Evolutionary conservation across 2,888 invertebrate species (phyloP).

Genomic region (Scelioninae gen. 1): DNA sequence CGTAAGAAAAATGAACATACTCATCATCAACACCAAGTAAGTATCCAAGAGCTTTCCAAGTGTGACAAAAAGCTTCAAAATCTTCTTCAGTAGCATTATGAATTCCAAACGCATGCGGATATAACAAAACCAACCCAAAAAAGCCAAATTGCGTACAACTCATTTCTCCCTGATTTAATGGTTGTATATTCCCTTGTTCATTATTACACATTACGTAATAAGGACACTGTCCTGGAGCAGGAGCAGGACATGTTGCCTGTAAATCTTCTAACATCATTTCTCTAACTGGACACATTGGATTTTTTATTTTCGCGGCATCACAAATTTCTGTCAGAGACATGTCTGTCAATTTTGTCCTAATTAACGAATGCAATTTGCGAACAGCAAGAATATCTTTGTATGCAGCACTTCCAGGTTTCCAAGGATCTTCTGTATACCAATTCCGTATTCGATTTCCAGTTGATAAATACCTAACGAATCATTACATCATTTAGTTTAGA

Average conservation of each 20-base stretch:
- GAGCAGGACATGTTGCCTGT: constrained; percentile 70
- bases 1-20: constrained; percentile 71
- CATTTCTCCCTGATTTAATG: constrained; percentile 86
- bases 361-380: constrained; percentile 82
- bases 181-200: neutral
- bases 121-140: constrained; percentile 84
- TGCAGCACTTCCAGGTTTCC: constrained; percentile 83
- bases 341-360: constrained; percentile 77
- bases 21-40: constrained; percentile 84
- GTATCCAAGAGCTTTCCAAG: constrained; percentile 85
- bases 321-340: constrained; percentile 72
- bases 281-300: constrained; percentile 73
- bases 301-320: constrained; percentile 63
- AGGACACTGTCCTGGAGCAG: constrained; percentile 73
- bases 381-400: constrained; percentile 84
- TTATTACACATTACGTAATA: constrained; percentile 34
- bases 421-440: constrained; percentile 86
- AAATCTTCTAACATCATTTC: constrained; percentile 73
- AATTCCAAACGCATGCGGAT: constrained; percentile 84
- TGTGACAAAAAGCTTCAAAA: constrained; percentile 85
- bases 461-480: constrained; percentile 81
- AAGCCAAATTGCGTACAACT: constrained; percentile 85
- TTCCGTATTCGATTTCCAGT: constrained; percentile 84
- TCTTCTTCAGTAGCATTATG: constrained; percentile 82
- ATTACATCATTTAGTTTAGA: neutral